These are phyloP conservation scores for Campylomormyrus numenius DNA, from an alignment of 2,113 vertebrate species.

Conservation along the genomic window DNA sequence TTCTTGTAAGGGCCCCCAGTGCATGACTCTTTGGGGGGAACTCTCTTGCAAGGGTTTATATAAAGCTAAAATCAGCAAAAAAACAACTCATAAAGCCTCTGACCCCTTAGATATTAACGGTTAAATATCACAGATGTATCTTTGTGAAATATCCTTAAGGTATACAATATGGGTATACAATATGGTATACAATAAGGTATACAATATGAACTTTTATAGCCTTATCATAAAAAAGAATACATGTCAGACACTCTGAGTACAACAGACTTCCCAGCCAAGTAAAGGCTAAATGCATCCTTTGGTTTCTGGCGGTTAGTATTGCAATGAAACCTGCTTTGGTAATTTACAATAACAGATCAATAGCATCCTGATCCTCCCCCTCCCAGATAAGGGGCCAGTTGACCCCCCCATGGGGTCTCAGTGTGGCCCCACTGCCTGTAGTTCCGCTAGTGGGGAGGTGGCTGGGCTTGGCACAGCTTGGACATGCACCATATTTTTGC, in stretches of 20 bases:
- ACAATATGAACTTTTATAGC: not conserved
- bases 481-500: not conserved
- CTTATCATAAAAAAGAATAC: not conserved
- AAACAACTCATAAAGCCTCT: not conserved
- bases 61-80: not conserved
- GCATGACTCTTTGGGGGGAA: not conserved
- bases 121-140: not conserved
- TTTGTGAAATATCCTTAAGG: not conserved
- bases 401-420: not conserved
- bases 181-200: not conserved
- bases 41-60: not conserved
- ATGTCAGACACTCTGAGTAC: too few relatives aligned
- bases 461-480: not conserved
- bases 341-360: not conserved
- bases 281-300: not conserved
- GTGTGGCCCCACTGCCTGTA: not conserved
- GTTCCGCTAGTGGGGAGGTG: not conserved
- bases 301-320: not conserved
- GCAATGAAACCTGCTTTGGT: not conserved
- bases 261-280: not conserved
- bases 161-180: too few relatives aligned
- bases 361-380: not conserved
- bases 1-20: not conserved
- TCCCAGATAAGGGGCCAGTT: not conserved
- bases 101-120: not conserved